Evolutionary conservation across 2,797 vertebrate genomes (phyloP), one percentile per base, ranked within the genome.

Genomic region (Aldrovandia affinis): DNA sequence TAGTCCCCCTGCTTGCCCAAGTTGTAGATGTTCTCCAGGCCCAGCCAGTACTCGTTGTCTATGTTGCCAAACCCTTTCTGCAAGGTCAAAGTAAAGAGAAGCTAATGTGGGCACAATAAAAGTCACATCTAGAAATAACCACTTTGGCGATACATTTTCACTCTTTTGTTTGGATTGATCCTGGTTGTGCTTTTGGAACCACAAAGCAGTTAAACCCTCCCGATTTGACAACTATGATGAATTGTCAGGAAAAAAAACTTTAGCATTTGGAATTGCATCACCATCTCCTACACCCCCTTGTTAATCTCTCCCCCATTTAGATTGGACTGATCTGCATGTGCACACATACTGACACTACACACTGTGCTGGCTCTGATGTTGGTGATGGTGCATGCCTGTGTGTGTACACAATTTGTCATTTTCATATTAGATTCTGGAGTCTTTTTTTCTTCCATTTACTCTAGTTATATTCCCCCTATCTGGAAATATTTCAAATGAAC

Each of bases 61-160:
- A 97, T 97, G 92, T 99, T 99, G 82, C 98, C 98, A 93, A 99
- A 99, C 39, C 98, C 98, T 97, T 96, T 99, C 98, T 99, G 94
- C 89, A 85, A 33, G 83, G 87, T 92, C 83, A 93, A 86, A 92
- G 84, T 39, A 84, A 30, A 10, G 33, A 50, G 36, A 39, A 54
- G 52, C 18, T 77, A 55, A 55, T 28, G 12, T 50, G 55, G 10
- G n/a, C 33, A 22, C 54, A 59, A 36, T 55, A n/a, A 12, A 42
- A 52, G 28, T 52, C 54, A 57, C 25, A 80, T 80, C 25, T 47
- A 54, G 28, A 65, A 15, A 14, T 28, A 42, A 42, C n/a, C 12
- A 44, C 3, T 68, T 82, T 47, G 33, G 36, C 25, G 28, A 2
- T 42, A 1, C 42, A 14, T 42, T 63, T 30, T 44, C 22, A 12